phyloP scores from a whole-genome alignment of 2,113 vertebrate genomes.

The Bos taurus region ARS-UCD2.0 NC_037335.1:105740001-105740500 shows the following conservation, averaged over 20 bases:
- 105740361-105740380: neutral
- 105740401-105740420: neutral
- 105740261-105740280: constrained; percentile 18
- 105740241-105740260: constrained; percentile 28
- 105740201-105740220: neutral
- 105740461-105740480: neutral
- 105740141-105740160: neutral
- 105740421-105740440: neutral
- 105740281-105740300: neutral
- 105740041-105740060: neutral
- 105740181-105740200: neutral
- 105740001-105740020: neutral
- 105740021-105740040: neutral
- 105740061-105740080: neutral
- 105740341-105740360: neutral
- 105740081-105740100: neutral
- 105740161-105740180: neutral
- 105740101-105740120: neutral
- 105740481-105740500: neutral
- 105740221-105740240: neutral
- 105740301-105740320: neutral
- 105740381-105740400: neutral
- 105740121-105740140: neutral
- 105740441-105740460: neutral
- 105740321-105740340: neutral